These are phyloP conservation scores for Tupiocoris notatus DNA, from an alignment of 2,888 invertebrate species.

Conservation along the genomic window DNA sequence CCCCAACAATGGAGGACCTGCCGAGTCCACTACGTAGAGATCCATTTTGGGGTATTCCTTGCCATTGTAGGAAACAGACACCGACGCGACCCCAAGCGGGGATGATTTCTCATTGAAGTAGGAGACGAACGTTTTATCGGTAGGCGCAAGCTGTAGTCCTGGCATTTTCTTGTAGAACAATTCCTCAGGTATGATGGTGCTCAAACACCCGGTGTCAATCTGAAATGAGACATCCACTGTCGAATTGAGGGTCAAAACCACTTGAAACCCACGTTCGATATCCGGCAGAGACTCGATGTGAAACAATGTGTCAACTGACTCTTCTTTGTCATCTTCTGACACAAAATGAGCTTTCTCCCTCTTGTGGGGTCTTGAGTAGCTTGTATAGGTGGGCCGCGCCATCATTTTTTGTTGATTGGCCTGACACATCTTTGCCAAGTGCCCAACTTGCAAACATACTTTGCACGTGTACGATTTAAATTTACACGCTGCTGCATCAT, in stretches of 20 bases:
- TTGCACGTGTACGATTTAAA: slow-evolving; percentile 18
- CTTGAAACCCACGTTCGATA: background rate
- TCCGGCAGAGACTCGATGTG: background rate
- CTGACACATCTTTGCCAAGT: slow-evolving; percentile 23
- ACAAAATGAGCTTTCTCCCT: slow-evolving; percentile 30
- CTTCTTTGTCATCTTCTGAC: slow-evolving; percentile 14
- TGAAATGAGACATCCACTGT: slow-evolving; percentile 14
- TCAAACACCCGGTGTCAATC: background rate
- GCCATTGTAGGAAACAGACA: background rate
- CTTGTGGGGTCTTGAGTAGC: background rate
- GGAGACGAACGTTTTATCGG: slow-evolving; percentile 16
- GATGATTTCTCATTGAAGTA: slow-evolving; percentile 16
- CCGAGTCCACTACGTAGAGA: background rate
- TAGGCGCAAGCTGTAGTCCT: background rate
- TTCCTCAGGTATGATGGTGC: background rate
- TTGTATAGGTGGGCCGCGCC: too few species aligned
- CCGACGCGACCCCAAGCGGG: background rate
- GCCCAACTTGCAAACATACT: background rate
- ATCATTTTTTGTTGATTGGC: too few species aligned
- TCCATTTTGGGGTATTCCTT: background rate
- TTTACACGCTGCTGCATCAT: background rate
- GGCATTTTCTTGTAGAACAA: background rate
- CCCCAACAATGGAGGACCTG: too few species aligned
- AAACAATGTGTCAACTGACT: background rate
- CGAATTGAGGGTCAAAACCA: slow-evolving; percentile 3